A percentile compares a stretch with the other conserved stretches of the same genome.
Evolutionary conservation across 2,888 invertebrate species (phyloP).

Genomic region (Sphaeridia pumilis): DNA sequence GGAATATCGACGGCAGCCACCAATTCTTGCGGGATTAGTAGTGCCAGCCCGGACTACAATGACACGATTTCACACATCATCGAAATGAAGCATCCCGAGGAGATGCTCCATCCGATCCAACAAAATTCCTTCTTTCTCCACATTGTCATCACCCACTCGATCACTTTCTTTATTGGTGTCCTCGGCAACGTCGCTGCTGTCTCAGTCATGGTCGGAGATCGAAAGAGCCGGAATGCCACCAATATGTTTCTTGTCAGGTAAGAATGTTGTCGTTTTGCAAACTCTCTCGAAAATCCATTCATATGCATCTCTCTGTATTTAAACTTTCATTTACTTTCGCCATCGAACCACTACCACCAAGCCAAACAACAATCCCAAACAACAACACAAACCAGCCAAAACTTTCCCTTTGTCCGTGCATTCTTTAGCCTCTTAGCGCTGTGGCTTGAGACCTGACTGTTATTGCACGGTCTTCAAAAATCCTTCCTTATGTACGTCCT

Average conservation of each 20-base stretch:
- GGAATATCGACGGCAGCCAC: neutral
- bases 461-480: no score
- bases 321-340: no score
- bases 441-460: no score
- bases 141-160: slow-evolving; percentile 37
- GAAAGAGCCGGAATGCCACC: slow-evolving; percentile 38
- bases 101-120: slow-evolving; percentile 38
- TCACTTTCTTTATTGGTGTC: slow-evolving; percentile 41
- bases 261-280: neutral
- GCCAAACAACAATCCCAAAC: no score
- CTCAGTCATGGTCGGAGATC: slow-evolving; percentile 41
- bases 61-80: neutral
- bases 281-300: neutral
- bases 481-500: no score
- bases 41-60: slow-evolving; percentile 1
- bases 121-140: slow-evolving; percentile 37
- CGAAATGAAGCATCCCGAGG: slow-evolving; percentile 34
- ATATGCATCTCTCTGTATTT: slow-evolving; percentile 25
- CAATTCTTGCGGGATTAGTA: neutral
- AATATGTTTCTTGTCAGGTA: slow-evolving; percentile 38
- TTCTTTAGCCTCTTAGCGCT: no score
- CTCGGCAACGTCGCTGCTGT: slow-evolving; percentile 43
- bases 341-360: no score
- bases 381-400: no score
- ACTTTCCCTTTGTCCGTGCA: no score